phyloP scores from a whole-genome alignment of 2,888 invertebrate species.

The Aphidius colemani region DNA sequence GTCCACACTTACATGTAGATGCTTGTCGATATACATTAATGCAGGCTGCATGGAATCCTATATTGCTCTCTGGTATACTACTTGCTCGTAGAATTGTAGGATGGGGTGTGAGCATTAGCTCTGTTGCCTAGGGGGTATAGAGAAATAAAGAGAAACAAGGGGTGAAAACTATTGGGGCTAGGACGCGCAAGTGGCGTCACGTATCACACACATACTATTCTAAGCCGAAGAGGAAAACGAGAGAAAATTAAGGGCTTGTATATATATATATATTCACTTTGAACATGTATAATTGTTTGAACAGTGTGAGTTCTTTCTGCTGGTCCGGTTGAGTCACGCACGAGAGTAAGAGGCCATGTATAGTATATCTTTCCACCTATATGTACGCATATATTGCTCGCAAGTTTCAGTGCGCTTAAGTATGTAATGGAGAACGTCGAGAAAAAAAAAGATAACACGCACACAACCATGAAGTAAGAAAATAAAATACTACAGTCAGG shows the following conservation, averaged over 20 bases:
- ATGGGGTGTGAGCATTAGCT: background rate
- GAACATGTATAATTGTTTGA: too few species aligned
- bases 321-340: constrained; percentile 54
- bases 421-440: constrained; percentile 1
- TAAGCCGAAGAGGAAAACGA: constrained; percentile 23
- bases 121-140: background rate
- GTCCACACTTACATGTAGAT: constrained; percentile 39
- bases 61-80: constrained; percentile 9
- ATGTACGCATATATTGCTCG: constrained; percentile 1
- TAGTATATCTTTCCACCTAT: background rate
- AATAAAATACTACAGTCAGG: too few species aligned
- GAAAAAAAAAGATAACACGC: constrained; percentile 8
- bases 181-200: constrained; percentile 30
- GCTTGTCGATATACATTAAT: constrained; percentile 7
- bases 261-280: background rate
- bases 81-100: constrained; percentile 3
- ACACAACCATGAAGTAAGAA: background rate
- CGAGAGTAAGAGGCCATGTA: constrained; percentile 33
- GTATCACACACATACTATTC: constrained; percentile 30
- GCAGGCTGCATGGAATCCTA: background rate
- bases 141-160: constrained; percentile 7
- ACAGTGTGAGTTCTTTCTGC: constrained; percentile 30
- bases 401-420: constrained; percentile 27
- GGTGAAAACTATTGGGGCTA: constrained; percentile 22
- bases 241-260: constrained; percentile 22